Base-by-base conservation (phyloP, 1,140 invertebrate species). In the Drosophila pectinifera region DNA sequence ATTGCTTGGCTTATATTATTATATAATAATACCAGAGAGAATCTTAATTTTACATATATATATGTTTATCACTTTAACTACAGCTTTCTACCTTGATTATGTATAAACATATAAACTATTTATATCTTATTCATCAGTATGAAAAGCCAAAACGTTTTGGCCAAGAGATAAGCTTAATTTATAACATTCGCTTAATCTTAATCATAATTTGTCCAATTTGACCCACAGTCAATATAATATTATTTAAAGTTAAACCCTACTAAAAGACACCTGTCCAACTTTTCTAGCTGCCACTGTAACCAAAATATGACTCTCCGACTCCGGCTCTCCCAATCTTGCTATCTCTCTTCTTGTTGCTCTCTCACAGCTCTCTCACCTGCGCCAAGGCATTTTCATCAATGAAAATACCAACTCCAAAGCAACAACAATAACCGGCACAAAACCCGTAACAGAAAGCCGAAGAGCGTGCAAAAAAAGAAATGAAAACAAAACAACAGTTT, bases 351-450 rank as follows among this genome's bases (percentile, higher is more conserved):
- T 53, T 36, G 10, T n/a, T 6, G 20, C 41, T 31, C 73, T 54
- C 64, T 63, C 39, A 16, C 55, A 26, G 31, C 20, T 6, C 14
- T 31, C 1, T 14, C 59, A 31, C 45, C 57, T 39, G 31, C 46
- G 45, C 61, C 57, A 56, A 28, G 48, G 57, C 53, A 77, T 89
- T 88, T 88, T 88, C 76, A 88, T 88, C 80, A 88, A 88, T 88
- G 84, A 89, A 88, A 73, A 77, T 57, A 55, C 51, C 38, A 56
- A 75, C 43, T 64, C 57, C 55, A 31, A 41, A 39, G 49, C 58
- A 58, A 83, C 76, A 89, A 89, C 80, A 79, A 63, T 62, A 73
- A 77, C 84, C 84, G 84, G 84, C 84, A 80, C 38, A 68, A 76
- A 61, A 63, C 59, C 79, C 75, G 83, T 73, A 63, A 70, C 41